Percentiles rank a stretch among this genome's conserved stretches.
These are phyloP conservation scores for Amphiura filiformis DNA, from an alignment of 35 echinoderm and acorn worm species.

Conservation along the genomic window DNA sequence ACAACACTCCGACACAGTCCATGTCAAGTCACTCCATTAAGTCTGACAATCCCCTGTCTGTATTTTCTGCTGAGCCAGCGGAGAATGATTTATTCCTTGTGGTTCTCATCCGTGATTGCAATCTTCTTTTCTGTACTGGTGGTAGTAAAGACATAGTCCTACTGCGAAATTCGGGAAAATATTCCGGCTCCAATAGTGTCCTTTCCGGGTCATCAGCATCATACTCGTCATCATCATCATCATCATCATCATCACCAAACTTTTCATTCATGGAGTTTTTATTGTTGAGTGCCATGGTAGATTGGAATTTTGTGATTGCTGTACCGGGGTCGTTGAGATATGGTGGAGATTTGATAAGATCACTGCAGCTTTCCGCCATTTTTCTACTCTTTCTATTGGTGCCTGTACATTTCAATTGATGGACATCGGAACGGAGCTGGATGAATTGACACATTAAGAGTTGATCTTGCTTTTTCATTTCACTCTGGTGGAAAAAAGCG, in stretches of 20 bases:
- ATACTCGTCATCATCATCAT: background rate
- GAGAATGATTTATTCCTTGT: background rate
- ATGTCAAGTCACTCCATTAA: background rate
- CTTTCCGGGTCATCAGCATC: background rate
- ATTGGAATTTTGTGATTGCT: background rate
- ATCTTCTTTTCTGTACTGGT: background rate
- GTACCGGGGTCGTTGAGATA: background rate
- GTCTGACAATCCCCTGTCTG: background rate
- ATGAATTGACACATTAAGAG: conserved; percentile 2
- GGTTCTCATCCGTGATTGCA: background rate
- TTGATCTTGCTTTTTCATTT: background rate
- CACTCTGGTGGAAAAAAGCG: background rate
- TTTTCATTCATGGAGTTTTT: background rate
- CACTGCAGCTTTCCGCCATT: background rate
- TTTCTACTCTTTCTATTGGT: background rate
- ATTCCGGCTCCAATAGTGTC: background rate
- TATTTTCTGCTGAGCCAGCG: background rate
- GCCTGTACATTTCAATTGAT: background rate
- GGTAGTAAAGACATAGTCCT: background rate
- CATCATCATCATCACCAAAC: background rate
- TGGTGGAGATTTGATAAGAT: background rate
- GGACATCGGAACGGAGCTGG: background rate
- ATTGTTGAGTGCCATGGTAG: background rate
- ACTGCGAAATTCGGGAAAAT: background rate
- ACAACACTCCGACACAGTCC: too few relatives aligned